These are phyloP conservation scores for Apis dorsata DNA, from an alignment of 1,140 invertebrate genomes.

Conservation along the genomic window DNA sequence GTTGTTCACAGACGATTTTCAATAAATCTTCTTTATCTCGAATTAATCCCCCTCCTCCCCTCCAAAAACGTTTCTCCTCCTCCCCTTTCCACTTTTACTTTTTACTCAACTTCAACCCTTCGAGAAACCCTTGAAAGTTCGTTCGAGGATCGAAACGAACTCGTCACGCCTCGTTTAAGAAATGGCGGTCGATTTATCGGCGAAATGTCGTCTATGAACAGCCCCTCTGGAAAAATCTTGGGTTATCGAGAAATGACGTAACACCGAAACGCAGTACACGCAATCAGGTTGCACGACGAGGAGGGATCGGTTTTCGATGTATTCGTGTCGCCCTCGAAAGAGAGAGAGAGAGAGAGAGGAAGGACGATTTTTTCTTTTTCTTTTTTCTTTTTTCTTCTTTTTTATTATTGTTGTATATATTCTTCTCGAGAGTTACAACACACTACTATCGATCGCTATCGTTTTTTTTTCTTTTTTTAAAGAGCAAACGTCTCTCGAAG, in stretches of 20 bases:
- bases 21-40: background rate
- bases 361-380: too few species aligned
- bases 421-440: background rate
- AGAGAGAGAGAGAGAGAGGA: background rate
- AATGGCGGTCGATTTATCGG: background rate
- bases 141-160: background rate
- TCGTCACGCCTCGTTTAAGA: too few species aligned
- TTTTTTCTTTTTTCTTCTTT: background rate
- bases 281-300: slow-evolving; percentile 64
- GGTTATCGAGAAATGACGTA: slow-evolving; percentile 41
- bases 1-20: slow-evolving; percentile 8
- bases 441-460: background rate
- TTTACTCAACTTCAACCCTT: background rate
- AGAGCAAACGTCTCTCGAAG: slow-evolving; percentile 50
- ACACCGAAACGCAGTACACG: slow-evolving; percentile 73
- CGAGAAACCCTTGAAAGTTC: background rate
- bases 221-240: slow-evolving; percentile 27
- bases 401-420: too few species aligned
- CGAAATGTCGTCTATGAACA: slow-evolving; percentile 11
- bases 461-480: background rate
- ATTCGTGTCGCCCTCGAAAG: slow-evolving; percentile 44
- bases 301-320: slow-evolving; percentile 40
- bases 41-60: background rate
- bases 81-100: background rate
- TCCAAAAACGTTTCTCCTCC: background rate